A percentile compares a stretch with the other conserved stretches of the same genome.
Conservation (phyloP, 2,797 vertebrate genomes). For the Protosalanx chinensis region DNA sequence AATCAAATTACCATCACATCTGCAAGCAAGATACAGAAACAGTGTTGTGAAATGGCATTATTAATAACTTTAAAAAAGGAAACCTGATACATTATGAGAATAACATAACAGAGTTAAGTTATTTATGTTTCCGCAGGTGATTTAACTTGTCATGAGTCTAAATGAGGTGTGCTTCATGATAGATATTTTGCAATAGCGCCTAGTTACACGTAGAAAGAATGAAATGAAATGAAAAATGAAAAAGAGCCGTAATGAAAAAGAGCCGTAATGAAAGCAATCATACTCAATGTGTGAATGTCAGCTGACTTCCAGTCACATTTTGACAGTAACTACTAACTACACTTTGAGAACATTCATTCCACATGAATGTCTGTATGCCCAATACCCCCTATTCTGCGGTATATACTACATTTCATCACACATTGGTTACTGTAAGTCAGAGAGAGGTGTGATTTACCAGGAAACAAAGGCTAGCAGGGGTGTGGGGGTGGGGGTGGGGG, state of each 20-base stretch:
- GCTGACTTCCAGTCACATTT: background rate
- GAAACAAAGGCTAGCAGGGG: background rate
- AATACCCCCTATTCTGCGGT: background rate
- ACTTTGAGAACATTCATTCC: background rate
- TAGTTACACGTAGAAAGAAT: background rate
- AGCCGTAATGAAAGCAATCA: background rate
- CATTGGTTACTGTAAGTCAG: constrained; percentile 3
- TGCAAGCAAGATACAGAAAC: constrained; percentile 11
- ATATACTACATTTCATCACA: background rate
- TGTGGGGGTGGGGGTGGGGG: background rate
- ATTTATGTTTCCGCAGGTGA: background rate
- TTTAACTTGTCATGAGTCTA: no score
- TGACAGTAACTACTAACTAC: background rate
- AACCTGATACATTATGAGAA: background rate
- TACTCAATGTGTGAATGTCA: background rate
- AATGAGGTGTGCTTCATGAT: no score
- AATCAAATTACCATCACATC: constrained; percentile 28
- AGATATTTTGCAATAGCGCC: no score
- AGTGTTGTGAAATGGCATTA: constrained; percentile 22
- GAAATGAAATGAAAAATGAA: background rate
- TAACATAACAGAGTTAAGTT: background rate
- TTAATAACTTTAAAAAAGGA: constrained; percentile 22
- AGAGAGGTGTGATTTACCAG: background rate
- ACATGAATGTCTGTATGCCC: background rate
- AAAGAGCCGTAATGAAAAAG: background rate